These are phyloP conservation scores for Desmophyllum pertusum DNA, from an alignment of 92 coral and sea anemone genomes.

Conservation along the genomic window DNA sequence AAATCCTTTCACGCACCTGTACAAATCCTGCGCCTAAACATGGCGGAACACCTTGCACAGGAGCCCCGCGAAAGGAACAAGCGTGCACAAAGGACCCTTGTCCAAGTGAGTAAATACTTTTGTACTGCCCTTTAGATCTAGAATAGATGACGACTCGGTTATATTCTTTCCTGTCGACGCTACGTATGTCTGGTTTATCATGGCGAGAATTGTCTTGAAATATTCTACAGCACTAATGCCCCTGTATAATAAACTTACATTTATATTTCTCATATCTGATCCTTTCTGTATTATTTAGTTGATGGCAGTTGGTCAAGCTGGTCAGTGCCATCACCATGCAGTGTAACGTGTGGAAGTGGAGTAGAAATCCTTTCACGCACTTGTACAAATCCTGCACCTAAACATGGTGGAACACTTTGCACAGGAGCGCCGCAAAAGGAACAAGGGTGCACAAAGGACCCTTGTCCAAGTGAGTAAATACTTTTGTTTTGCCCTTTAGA, in stretches of 20 bases:
- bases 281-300: neutral
- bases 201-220: too few relatives aligned
- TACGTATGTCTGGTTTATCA: too few relatives aligned
- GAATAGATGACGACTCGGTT: too few relatives aligned
- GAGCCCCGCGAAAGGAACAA: neutral
- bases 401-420: slow-evolving; percentile 10
- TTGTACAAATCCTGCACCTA: slow-evolving; percentile 28
- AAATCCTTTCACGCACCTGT: neutral
- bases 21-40: slow-evolving; percentile 14
- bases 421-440: neutral
- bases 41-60: slow-evolving; percentile 20
- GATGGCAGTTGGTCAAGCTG: slow-evolving; percentile 35
- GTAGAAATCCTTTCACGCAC: slow-evolving; percentile 3
- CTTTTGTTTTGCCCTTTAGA: too few relatives aligned
- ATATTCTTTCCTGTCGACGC: too few relatives aligned
- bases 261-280: too few relatives aligned
- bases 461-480: slow-evolving; percentile 23
- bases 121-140: too few relatives aligned
- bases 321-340: slow-evolving; percentile 16
- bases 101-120: neutral
- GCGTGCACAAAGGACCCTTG: neutral
- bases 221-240: too few relatives aligned
- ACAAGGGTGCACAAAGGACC: neutral
- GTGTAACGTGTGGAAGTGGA: slow-evolving; percentile 20
- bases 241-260: too few relatives aligned